Evolutionary conservation across 2,888 invertebrate species (phyloP).

Genomic region (Dryomyza anilis): DNA sequence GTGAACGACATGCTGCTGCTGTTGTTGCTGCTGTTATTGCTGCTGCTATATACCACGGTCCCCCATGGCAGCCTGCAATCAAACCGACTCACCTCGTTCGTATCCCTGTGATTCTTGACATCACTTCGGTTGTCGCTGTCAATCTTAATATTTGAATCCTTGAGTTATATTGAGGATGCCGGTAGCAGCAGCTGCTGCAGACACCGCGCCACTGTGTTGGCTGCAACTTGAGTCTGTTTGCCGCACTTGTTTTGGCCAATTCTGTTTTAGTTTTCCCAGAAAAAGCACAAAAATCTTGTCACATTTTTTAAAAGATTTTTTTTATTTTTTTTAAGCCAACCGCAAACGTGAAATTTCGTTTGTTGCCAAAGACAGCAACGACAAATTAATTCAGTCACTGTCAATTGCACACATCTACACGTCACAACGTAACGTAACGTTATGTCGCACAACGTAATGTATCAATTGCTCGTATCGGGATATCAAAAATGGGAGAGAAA

Average conservation of each 20-base stretch:
- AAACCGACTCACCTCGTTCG: too few species aligned
- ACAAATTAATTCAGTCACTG: slow-evolving; percentile 34
- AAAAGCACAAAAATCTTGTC: too few species aligned
- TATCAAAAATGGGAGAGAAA: too few species aligned
- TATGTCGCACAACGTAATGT: not conserved
- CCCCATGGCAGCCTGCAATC: too few species aligned
- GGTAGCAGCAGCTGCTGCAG: not conserved
- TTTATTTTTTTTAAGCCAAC: too few species aligned
- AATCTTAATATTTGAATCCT: slow-evolving; percentile 12
- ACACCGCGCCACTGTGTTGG: not conserved
- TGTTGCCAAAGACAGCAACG: slow-evolving; percentile 1
- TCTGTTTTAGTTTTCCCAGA: too few species aligned
- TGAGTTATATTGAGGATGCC: not conserved
- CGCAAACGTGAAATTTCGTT: not conserved
- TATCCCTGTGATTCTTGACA: not conserved
- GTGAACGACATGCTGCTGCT: not conserved
- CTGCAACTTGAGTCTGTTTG: not conserved
- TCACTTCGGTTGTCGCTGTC: slow-evolving; percentile 7
- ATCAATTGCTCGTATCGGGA: slow-evolving; percentile 8
- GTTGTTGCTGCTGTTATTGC: too few species aligned
- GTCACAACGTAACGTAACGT: not conserved
- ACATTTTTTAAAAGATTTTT: too few species aligned
- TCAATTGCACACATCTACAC: slow-evolving; percentile 19
- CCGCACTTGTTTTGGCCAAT: not conserved
- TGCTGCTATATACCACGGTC: too few species aligned